Percentiles rank a stretch among this genome's conserved stretches.
Conservation (phyloP, 2,888 invertebrate genomes). For the Ophioninae sp. region DNA sequence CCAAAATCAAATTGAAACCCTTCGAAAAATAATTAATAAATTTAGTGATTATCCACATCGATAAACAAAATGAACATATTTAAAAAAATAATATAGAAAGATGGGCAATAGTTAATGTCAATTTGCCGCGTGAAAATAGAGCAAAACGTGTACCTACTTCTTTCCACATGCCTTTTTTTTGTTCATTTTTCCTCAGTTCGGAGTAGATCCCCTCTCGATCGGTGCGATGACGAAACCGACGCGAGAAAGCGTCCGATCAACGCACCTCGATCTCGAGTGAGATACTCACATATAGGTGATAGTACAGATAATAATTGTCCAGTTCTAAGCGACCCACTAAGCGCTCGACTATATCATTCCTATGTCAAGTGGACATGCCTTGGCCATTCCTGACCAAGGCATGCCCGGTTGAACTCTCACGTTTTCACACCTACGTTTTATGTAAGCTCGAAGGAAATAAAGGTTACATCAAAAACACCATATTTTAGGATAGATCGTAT, state of each 20-base stretch:
- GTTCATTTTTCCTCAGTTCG: constrained; percentile 9
- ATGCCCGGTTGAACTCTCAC: constrained; percentile 37
- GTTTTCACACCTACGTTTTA: not conserved
- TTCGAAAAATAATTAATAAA: too few relatives aligned
- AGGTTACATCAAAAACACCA: not conserved
- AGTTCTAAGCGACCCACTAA: constrained; percentile 47
- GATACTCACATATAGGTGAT: constrained; percentile 1
- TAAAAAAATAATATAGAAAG: too few relatives aligned
- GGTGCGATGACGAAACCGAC: constrained; percentile 52
- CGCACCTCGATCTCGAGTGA: constrained; percentile 24
- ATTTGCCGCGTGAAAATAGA: not conserved
- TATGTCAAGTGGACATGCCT: too few relatives aligned
- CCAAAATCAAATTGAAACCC: too few relatives aligned
- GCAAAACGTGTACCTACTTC: not conserved
- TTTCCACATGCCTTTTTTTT: constrained; percentile 4
- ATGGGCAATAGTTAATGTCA: too few relatives aligned
- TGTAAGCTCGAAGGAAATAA: too few relatives aligned
- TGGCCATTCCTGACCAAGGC: constrained; percentile 34
- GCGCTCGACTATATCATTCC: constrained; percentile 49
- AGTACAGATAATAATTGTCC: constrained; percentile 31
- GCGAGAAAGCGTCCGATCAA: constrained; percentile 52
- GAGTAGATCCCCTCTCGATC: not conserved
- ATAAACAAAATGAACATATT: too few relatives aligned
- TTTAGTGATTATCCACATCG: too few relatives aligned
- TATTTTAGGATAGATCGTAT: not conserved